Evolutionary conservation across 2,113 vertebrate species (phyloP).

Genomic region (Otolemur garnettii): DNA sequence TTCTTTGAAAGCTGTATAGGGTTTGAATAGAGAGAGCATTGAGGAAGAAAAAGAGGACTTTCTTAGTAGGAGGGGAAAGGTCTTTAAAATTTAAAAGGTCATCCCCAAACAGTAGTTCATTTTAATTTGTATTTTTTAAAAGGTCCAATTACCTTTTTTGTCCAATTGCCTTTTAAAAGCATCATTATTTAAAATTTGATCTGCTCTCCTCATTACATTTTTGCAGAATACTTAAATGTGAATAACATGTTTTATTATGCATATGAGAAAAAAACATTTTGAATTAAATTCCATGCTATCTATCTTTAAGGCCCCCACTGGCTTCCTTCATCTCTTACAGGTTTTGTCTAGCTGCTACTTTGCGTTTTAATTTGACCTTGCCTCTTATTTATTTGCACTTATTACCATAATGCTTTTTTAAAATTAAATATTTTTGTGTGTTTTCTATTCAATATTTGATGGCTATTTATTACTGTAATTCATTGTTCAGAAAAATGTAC

Average conservation of each 20-base stretch:
- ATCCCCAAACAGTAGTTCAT: slow-evolving; percentile 15
- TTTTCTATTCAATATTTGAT: slow-evolving; percentile 69
- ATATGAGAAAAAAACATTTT: slow-evolving; percentile 67
- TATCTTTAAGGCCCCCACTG: slow-evolving; percentile 43
- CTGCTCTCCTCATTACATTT: slow-evolving; percentile 53
- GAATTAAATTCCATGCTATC: slow-evolving; percentile 37
- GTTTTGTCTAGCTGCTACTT: slow-evolving; percentile 54
- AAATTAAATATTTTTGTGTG: slow-evolving; percentile 60
- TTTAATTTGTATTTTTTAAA: slow-evolving; percentile 63
- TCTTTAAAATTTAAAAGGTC: slow-evolving; percentile 50
- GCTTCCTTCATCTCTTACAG: not conserved
- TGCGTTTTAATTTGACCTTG: slow-evolving; percentile 72
- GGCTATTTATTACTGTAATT: slow-evolving; percentile 65
- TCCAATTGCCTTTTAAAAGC: slow-evolving; percentile 29
- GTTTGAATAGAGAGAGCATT: slow-evolving; percentile 31
- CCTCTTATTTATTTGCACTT: slow-evolving; percentile 68
- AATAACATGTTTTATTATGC: slow-evolving; percentile 61
- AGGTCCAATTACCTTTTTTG: slow-evolving; percentile 33
- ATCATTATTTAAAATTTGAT: slow-evolving; percentile 66
- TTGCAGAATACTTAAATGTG: slow-evolving; percentile 58
- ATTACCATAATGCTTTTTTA: slow-evolving; percentile 70
- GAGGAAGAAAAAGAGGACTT: slow-evolving; percentile 29
- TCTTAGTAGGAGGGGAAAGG: slow-evolving; percentile 38
- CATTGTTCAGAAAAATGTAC: slow-evolving; percentile 61
- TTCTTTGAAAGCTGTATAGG: not conserved